Evolutionary conservation across 1,140 invertebrate species (phyloP).

Genomic region (Pomacea maculata): DNA sequence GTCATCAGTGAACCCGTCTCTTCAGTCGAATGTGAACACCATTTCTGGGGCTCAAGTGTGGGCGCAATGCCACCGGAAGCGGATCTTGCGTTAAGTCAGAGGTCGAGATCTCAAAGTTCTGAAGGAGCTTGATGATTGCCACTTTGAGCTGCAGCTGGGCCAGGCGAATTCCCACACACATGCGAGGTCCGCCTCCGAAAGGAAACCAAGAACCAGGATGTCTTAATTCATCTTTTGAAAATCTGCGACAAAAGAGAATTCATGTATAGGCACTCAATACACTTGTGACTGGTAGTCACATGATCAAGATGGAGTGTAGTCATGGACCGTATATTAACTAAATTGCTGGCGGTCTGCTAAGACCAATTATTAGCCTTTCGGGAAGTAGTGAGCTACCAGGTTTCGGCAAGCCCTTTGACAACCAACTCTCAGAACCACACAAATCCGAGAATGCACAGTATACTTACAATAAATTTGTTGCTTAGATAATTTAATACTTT

Average conservation of each 20-base stretch:
- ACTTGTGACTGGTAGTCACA: no score
- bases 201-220: slow-evolving; percentile 65
- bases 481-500: no score
- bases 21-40: slow-evolving; percentile 28
- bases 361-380: no score
- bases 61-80: slow-evolving; percentile 30
- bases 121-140: slow-evolving; percentile 60
- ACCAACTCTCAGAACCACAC: no score
- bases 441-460: no score
- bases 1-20: neutral
- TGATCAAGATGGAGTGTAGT: no score
- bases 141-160: slow-evolving; percentile 76
- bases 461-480: no score
- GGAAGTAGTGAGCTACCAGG: no score
- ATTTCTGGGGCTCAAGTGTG: slow-evolving; percentile 33
- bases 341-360: no score
- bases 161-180: slow-evolving; percentile 73
- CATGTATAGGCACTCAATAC: no score
- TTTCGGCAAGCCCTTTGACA: no score
- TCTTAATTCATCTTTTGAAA: slow-evolving; percentile 31
- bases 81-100: slow-evolving; percentile 27
- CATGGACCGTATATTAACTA: no score
- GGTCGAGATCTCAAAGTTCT: slow-evolving; percentile 26
- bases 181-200: slow-evolving; percentile 70
- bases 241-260: slow-evolving; percentile 31